Evolutionary conservation across 2,888 invertebrate genomes (phyloP).

Genomic region (Hemistola chrysoprasaria): DNA sequence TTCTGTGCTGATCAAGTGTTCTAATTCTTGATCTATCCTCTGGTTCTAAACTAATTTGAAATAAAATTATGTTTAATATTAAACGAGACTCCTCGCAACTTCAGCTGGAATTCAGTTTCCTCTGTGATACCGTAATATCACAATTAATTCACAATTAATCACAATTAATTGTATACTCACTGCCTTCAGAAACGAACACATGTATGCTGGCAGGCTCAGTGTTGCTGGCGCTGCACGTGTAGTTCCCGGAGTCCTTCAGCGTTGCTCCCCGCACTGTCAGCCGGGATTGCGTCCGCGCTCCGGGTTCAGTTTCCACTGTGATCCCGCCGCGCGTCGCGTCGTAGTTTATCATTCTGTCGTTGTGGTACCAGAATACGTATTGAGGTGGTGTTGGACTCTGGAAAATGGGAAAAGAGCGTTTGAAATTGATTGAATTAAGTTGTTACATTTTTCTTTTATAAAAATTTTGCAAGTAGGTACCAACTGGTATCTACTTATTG

Average conservation of each 20-base stretch:
- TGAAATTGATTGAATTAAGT: too few relatives aligned
- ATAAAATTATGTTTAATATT: too few relatives aligned
- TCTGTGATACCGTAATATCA: too few relatives aligned
- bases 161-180: constrained; percentile 49
- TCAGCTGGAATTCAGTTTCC: too few relatives aligned
- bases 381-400: constrained; percentile 96
- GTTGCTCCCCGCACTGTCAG: constrained; percentile 93
- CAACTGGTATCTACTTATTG: too few relatives aligned
- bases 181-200: constrained; percentile 95
- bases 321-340: constrained; percentile 91
- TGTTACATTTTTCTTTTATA: too few relatives aligned
- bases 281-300: constrained; percentile 92
- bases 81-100: too few relatives aligned
- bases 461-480: too few relatives aligned
- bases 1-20: too few relatives aligned
- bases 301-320: constrained; percentile 93
- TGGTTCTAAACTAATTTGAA: too few relatives aligned
- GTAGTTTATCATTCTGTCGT: constrained; percentile 96
- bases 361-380: constrained; percentile 98
- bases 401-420: constrained; percentile 47
- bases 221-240: constrained; percentile 94
- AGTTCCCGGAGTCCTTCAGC: constrained; percentile 94
- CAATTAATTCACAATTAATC: neutral
- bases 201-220: constrained; percentile 94
- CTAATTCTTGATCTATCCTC: too few relatives aligned